Evolutionary conservation across 2,888 invertebrate species (phyloP), one percentile per base, ranked within the genome.

Genomic region (Agonopterix arenella): DNA sequence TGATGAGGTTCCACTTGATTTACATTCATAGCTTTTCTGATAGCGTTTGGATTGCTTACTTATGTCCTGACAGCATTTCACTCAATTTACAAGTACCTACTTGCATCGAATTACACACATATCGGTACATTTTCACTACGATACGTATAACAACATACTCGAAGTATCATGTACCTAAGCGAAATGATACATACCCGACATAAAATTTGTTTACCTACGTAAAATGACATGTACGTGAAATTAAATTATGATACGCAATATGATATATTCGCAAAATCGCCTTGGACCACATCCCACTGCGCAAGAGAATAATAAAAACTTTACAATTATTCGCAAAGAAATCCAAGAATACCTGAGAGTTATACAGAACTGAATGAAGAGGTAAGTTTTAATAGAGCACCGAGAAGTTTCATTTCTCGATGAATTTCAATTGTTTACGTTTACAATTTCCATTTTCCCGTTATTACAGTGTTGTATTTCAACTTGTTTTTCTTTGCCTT

Each of bases 11-110:
- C 69, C 68, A 62, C 76, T 76, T 79, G 77, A 81, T 83, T 83
- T 81, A 80, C 74, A 83, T 84, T 84, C 82, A 83, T 84, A 76
- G 82, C 76, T 76, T 80, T 75, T 73, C 73, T 76, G 75, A 73
- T 73, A 69, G 68, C 62, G 64, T 72, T 69, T 65, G 68, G 62
- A 73, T 77, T 76, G 76, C 73, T 73, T 74, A 63, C 68, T 71
- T 69, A 60, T 56, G 64, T 68, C 70, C 70, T 68, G 66, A 70
- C 71, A 66, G 64, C 68, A 69, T 70, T 28, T 28, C 28, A 28
- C 28, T 5, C 28, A 28, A 28, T 5, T n/a, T 28, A 28, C 28
- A 4, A 28, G 28, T 28, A 5, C n/a, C n/a, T n/a, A n/a, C 28
- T 28, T 28, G 4, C 28, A 28, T 28, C 28, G 28, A 4, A 28